Conservation (phyloP, 2,113 vertebrate species). For the Spermophilus dauricus region DNA sequence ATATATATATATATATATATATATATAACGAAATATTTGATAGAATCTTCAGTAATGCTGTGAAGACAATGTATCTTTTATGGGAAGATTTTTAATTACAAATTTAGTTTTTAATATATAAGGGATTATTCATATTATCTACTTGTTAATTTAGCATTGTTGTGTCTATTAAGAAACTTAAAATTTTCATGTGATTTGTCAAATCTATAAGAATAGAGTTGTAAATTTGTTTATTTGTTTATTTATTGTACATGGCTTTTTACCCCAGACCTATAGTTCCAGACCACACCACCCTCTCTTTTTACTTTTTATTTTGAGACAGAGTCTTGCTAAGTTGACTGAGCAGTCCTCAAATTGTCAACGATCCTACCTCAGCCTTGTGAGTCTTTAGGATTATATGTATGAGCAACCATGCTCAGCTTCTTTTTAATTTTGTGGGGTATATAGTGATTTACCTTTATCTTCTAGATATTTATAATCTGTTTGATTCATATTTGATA, state of each 20-base stretch:
- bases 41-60: background rate
- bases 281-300: no score
- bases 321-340: no score
- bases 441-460: background rate
- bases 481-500: background rate
- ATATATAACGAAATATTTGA: background rate
- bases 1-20: no score
- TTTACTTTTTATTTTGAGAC: no score
- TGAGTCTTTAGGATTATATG: no score
- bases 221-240: background rate
- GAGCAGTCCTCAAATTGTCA: no score
- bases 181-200: background rate
- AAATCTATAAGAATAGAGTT: background rate
- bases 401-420: no score
- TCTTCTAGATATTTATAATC: background rate
- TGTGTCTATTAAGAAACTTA: background rate
- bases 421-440: background rate
- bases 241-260: no score
- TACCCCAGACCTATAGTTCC: no score
- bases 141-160: background rate
- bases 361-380: no score
- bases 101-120: background rate
- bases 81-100: background rate
- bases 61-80: background rate
- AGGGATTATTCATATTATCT: background rate